Conservation (phyloP, 2,888 invertebrate genomes). For the Cetonia aurata region DNA sequence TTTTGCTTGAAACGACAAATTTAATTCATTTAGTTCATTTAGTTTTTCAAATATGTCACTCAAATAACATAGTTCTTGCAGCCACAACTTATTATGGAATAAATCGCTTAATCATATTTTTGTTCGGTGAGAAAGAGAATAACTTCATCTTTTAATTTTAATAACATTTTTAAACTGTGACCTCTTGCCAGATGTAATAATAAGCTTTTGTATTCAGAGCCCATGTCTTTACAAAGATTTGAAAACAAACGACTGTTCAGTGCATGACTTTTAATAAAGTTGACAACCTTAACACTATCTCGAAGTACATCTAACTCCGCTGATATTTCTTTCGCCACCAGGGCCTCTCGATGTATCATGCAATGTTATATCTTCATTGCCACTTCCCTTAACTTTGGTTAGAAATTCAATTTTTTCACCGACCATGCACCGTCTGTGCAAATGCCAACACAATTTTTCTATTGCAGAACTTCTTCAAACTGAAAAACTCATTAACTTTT, state of each 20-base stretch:
- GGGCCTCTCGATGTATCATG: slow-evolving; percentile 53
- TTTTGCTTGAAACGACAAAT: background rate
- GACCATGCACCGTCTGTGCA: no score
- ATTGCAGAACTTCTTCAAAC: no score
- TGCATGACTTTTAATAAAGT: slow-evolving; percentile 54
- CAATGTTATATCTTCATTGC: slow-evolving; percentile 49
- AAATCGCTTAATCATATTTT: slow-evolving; percentile 47
- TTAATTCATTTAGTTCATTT: background rate
- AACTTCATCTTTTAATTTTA: slow-evolving; percentile 23
- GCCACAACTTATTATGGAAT: no score
- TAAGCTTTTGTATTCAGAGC: slow-evolving; percentile 32
- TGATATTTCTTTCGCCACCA: slow-evolving; percentile 54
- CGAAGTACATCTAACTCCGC: slow-evolving; percentile 53
- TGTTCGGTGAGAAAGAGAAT: slow-evolving; percentile 52
- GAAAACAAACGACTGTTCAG: slow-evolving; percentile 54
- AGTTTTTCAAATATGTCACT: no score
- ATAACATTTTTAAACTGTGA: no score
- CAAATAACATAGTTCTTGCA: no score
- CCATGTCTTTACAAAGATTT: slow-evolving; percentile 52
- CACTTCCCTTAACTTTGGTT: slow-evolving; percentile 46
- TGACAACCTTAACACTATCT: slow-evolving; percentile 53
- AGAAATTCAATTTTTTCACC: slow-evolving; percentile 24
- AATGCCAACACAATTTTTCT: no score
- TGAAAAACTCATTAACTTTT: slow-evolving; percentile 31
- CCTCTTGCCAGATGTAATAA: no score